Percentiles rank a stretch among this genome's conserved stretches.
phyloP scores from a whole-genome alignment of 2,113 vertebrate genomes.

The zebrafish (Danio rerio) region GRCz12tu NC_133183.1:20882501-20883000 shows the following conservation, averaged over 20 bases:
- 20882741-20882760: constrained; percentile 63
- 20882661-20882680: too few relatives aligned
- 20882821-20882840: constrained; percentile 11
- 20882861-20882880: constrained; percentile 36
- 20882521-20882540: too few relatives aligned
- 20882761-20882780: constrained; percentile 63
- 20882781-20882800: constrained; percentile 54
- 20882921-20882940: constrained; percentile 30
- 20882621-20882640: too few relatives aligned
- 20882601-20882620: too few relatives aligned
- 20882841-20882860: constrained; percentile 4
- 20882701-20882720: constrained; percentile 48
- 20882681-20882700: neutral
- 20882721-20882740: constrained; percentile 62
- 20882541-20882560: too few relatives aligned
- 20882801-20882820: constrained; percentile 61
- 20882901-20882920: constrained; percentile 38
- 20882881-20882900: constrained; percentile 8
- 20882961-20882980: constrained; percentile 35
- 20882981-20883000: constrained; percentile 4
- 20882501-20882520: too few relatives aligned
- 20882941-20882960: constrained; percentile 28
- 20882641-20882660: too few relatives aligned
- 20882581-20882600: too few relatives aligned
- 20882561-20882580: too few relatives aligned